A percentile compares a stretch with the other conserved stretches of the same genome.
Conservation (phyloP, 2,888 invertebrate genomes). For the Cosmia pyralina region DNA sequence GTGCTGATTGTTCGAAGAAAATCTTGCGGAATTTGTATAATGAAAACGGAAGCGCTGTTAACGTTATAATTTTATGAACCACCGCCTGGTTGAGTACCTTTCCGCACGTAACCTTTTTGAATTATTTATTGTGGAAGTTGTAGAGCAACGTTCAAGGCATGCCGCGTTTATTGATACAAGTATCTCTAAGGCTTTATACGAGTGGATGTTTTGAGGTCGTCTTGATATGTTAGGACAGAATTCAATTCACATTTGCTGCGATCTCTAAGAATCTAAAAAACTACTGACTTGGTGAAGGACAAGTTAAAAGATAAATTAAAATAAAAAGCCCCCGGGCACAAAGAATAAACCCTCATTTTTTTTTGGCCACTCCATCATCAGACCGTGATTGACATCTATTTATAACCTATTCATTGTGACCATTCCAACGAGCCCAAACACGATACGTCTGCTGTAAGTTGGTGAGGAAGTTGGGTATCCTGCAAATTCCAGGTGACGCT, state of each 20-base stretch:
- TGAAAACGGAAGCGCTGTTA: slow-evolving; percentile 52
- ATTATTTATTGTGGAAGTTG: slow-evolving; percentile 37
- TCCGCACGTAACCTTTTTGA: slow-evolving; percentile 54
- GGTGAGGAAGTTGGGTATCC: no score
- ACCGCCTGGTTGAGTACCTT: slow-evolving; percentile 19
- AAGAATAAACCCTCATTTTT: no score
- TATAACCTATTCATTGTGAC: no score
- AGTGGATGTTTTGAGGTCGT: not conserved
- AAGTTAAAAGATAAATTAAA: no score
- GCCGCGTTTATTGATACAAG: slow-evolving; percentile 29
- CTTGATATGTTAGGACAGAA: not conserved
- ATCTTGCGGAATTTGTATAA: slow-evolving; percentile 38
- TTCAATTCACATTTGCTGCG: not conserved
- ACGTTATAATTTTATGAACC: slow-evolving; percentile 41
- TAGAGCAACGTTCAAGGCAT: slow-evolving; percentile 27
- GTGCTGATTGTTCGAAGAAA: slow-evolving; percentile 20
- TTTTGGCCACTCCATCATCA: no score
- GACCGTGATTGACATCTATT: no score
- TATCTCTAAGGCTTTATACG: not conserved
- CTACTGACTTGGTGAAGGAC: not conserved
- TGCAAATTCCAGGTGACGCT: no score
- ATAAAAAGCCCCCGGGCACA: no score
- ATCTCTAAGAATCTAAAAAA: not conserved
- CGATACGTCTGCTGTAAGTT: no score
- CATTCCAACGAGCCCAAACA: no score